Base-by-base conservation (phyloP, 2,888 invertebrate genomes). In the Sipha maydis region DNA sequence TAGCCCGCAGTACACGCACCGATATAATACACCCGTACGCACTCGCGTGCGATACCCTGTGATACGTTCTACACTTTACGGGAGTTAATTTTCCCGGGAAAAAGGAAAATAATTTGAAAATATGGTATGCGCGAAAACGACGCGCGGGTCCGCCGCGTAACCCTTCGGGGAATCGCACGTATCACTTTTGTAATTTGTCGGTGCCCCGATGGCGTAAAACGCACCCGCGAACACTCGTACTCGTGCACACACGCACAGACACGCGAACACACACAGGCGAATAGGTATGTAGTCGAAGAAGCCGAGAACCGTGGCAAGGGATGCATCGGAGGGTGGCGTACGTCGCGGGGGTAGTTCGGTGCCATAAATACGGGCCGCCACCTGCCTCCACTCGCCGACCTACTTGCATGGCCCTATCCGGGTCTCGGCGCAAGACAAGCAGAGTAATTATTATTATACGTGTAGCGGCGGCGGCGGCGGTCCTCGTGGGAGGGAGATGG, bases 71-170 rank as follows among this genome's bases (percentile, higher is more conserved):
- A 25, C 41, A 41, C 71, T 71, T 38, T 76, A 41, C 76, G 38
- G 76, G 17, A 41, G 28, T 77, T 54, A 77, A 77, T 54, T 54
- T 77, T 17, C 28, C 77, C 48, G 56, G 77, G 71, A 71, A 86
- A 80, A 86, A 73, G 73, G 80, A 75, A 80, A 86, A 86, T 85
- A 86, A 88, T 88, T 82, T 88, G 71, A 80, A 88, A 88, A 88
- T 88, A 88, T 88, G 56, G 79, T 41, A 7, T 31, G n/a, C 25
- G 28, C 69, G n/a, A 85, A 71, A 71, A 79, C 78, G 48, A 54
- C 69, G 85, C 19, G 19, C 17, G n/a, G 25, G n/a, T 31, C n/a
- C 34, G 31, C 54, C 38, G 75, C 34, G 54, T 69, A 86, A 79
- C 86, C 86, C 86, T 86, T 80, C 61, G 73, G 86, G 86, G 86